Conservation (phyloP, 2,113 vertebrate species). For the Pituophis catenifer region DNA sequence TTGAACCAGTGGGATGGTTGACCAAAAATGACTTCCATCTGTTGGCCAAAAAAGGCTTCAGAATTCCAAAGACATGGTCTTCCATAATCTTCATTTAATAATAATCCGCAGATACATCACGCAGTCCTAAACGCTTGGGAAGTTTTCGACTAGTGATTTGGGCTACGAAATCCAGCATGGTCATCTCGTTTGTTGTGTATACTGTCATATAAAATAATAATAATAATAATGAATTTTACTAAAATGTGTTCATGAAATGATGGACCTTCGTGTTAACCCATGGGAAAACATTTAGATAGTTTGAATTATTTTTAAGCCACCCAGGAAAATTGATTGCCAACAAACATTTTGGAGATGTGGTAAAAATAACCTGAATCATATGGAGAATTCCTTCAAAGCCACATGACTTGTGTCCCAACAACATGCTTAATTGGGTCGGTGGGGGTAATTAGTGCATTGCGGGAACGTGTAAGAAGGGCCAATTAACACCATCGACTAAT, state of each 20-base stretch:
- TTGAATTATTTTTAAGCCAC: neutral
- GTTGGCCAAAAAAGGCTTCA: neutral
- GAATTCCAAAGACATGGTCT: neutral
- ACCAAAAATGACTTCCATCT: neutral
- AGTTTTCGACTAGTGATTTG: too few relatives aligned
- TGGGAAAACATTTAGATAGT: neutral
- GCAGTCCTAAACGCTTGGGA: too few relatives aligned
- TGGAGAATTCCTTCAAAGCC: neutral
- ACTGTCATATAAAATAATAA: too few relatives aligned
- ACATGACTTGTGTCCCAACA: neutral
- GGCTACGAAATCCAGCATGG: too few relatives aligned
- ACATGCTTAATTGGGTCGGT: neutral
- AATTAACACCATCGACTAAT: neutral
- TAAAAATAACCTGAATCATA: neutral
- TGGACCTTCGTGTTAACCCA: too few relatives aligned
- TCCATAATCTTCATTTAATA: neutral
- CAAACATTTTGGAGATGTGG: neutral
- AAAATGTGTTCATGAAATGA: neutral
- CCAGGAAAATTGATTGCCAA: neutral
- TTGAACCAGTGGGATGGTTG: neutral
- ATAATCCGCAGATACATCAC: too few relatives aligned
- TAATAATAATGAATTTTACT: neutral
- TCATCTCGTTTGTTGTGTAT: too few relatives aligned
- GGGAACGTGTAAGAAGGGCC: neutral
- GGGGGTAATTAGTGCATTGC: neutral